phyloP scores from a whole-genome alignment of 1,140 invertebrate species.

The Drepana arcuata region DNA sequence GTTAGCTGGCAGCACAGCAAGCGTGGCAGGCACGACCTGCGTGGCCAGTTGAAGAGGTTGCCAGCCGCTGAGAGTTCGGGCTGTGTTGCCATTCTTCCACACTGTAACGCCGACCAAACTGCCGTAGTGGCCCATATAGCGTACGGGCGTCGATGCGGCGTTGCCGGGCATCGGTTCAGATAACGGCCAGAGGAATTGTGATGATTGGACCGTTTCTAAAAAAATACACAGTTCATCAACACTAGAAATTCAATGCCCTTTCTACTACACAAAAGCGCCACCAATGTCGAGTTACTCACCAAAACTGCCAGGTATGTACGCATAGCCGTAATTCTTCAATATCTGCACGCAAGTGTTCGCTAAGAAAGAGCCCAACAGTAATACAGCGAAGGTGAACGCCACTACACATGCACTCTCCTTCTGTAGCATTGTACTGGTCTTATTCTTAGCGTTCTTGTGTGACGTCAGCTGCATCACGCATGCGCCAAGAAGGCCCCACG shows the following conservation, averaged over 20 bases:
- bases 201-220: constrained; percentile 82
- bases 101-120: constrained; percentile 81
- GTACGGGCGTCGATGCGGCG: constrained; percentile 72
- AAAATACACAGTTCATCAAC: constrained; percentile 15
- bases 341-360: constrained; percentile 87
- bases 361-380: constrained; percentile 82
- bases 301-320: constrained; percentile 86
- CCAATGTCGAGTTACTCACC: constrained; percentile 80
- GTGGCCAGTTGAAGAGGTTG: constrained; percentile 86
- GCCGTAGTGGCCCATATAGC: constrained; percentile 79
- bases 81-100: constrained; percentile 70
- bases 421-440: constrained; percentile 77
- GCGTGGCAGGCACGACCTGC: constrained; percentile 87
- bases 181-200: constrained; percentile 77
- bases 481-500: constrained; percentile 90
- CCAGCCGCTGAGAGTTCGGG: constrained; percentile 78
- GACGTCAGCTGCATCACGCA: constrained; percentile 88
- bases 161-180: constrained; percentile 46
- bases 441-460: constrained; percentile 73
- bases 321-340: constrained; percentile 79
- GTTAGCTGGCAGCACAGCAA: constrained; percentile 74
- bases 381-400: constrained; percentile 81
- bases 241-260: too few species aligned
- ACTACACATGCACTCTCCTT: constrained; percentile 86
- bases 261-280: too few species aligned